Evolutionary conservation across 2,888 invertebrate genomes (phyloP), one percentile per base, ranked within the genome.

Genomic region (Oligia fasciuncula): DNA sequence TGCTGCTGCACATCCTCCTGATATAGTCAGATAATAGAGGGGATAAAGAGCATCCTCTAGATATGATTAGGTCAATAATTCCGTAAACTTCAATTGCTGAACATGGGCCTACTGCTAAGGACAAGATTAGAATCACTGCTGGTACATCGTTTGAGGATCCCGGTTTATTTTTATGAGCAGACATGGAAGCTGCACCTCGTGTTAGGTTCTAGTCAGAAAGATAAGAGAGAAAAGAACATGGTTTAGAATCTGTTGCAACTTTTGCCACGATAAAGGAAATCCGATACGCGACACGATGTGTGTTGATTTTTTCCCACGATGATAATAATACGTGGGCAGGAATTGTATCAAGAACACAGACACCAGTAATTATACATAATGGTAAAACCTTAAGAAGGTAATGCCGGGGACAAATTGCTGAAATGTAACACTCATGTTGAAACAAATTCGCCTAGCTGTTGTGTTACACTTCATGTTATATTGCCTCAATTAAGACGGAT

Each of bases 171-270:
- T 76, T 76, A 76, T 35, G 40, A 54, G 29, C 13, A 23, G 1
- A 54, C 11, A 54, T 54, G 63, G 29, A 46, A 77, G 46, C 49
- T 57, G 11, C 17, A 43, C 13, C 9, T 35, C 13, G 0, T 17
- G 6, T 13, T 57, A 54, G 3, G 11, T 5, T n/a, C 11, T 40
- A 11, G 11, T 35, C 5, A 17, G n/a, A 40, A 19, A 69, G 66
- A 83, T 68, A 49, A 67, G 40, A 63, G 8, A 54, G 13, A 2
- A 54, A 67, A 77, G 14, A 62, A 69, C 65, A 69, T 29, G 69
- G 23, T n/a, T 43, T 19, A 19, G n/a, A 69, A 63, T 68, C 13
- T n/a, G 29, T 80, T 46, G 6, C 0, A 43, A 13, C 57, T 43
- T 4, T 63, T 49, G 29, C 11, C 14, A 17, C 13, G 11, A 67